Evolutionary conservation across 2,113 vertebrate genomes (phyloP).

Genomic region (Rhinolophus ferrumequinum): DNA sequence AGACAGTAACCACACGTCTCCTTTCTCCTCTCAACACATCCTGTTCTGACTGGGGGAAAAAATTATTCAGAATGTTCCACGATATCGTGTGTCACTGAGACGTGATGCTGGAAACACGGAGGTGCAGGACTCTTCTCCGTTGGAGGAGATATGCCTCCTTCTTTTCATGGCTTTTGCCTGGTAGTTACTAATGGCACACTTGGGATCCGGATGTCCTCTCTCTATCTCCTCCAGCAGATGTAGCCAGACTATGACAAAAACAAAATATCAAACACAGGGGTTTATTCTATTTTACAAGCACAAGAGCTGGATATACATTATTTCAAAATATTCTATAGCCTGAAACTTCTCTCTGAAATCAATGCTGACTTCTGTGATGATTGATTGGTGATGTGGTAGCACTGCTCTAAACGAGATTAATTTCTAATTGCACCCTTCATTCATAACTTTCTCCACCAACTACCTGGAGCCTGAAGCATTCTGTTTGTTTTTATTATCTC

Average conservation of each 20-base stretch:
- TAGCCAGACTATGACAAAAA: conserved; percentile 29
- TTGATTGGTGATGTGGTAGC: background rate
- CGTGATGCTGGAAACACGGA: background rate
- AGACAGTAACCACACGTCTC: background rate
- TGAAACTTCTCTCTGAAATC: background rate
- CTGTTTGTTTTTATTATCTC: background rate
- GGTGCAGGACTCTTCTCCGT: background rate
- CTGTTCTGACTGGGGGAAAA: background rate
- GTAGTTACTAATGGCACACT: background rate
- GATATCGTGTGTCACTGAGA: background rate
- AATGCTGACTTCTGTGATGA: background rate
- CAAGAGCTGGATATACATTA: background rate
- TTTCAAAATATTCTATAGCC: background rate
- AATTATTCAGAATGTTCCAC: background rate
- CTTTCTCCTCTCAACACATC: background rate
- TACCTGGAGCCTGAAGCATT: background rate
- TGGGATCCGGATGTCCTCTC: background rate
- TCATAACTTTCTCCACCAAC: background rate
- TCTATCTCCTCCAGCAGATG: background rate
- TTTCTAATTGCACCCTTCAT: background rate
- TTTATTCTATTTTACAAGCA: background rate
- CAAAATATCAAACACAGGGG: background rate
- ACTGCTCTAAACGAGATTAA: background rate
- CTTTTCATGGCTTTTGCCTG: background rate
- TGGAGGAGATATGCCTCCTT: background rate